Evolutionary conservation across 2,888 invertebrate genomes (phyloP).

Genomic region (Morinoia aosen): DNA sequence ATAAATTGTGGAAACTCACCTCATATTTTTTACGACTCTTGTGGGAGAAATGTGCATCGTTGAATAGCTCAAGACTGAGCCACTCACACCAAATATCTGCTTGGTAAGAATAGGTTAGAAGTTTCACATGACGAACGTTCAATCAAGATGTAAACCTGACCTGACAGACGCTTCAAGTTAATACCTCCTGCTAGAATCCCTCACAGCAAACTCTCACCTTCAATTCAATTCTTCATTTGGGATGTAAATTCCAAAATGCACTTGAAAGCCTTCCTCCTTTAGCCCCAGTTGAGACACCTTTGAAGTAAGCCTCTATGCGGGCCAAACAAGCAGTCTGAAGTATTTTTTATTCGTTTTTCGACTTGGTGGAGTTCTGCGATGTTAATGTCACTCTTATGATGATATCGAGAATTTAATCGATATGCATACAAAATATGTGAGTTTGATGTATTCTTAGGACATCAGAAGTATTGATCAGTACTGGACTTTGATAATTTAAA

Average conservation of each 20-base stretch:
- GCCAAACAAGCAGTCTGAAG: not conserved
- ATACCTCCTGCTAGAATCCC: not conserved
- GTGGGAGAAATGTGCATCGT: not conserved
- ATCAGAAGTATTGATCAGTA: too few relatives aligned
- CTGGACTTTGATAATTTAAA: too few relatives aligned
- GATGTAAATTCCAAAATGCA: slow-evolving; percentile 12
- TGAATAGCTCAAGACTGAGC: not conserved
- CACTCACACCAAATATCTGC: not conserved
- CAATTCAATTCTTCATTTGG: not conserved
- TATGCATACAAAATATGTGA: not conserved
- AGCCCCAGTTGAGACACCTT: not conserved
- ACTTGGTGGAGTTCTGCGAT: not conserved
- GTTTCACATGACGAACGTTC: not conserved
- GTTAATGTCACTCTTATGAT: too few relatives aligned
- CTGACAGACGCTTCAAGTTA: not conserved
- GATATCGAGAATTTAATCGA: not conserved
- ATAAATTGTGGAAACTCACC: not conserved
- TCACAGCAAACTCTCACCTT: slow-evolving; percentile 1
- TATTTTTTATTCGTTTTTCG: not conserved
- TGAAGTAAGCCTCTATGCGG: not conserved
- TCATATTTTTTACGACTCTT: not conserved
- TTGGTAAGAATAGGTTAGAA: not conserved
- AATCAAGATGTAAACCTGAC: not conserved
- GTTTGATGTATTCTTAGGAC: too few relatives aligned
- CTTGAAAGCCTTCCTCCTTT: not conserved